Conservation (phyloP, 2,797 vertebrate species). For the Sylvia borin region DNA sequence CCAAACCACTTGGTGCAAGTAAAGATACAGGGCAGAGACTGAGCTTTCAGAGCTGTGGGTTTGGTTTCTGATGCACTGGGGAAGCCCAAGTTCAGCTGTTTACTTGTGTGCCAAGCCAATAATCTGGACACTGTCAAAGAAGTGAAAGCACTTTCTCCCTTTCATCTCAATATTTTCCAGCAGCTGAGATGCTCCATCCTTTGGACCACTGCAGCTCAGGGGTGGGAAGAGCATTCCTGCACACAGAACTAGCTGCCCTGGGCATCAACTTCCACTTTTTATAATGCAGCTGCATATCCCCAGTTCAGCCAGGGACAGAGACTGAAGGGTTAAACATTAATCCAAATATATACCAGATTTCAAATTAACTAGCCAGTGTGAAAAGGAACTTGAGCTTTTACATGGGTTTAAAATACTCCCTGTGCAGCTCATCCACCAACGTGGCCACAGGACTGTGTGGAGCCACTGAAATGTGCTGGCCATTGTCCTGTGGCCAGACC, state of each 20-base stretch:
- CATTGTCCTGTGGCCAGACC: neutral
- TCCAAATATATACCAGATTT: neutral
- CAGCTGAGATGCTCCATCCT: neutral
- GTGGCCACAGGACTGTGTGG: neutral
- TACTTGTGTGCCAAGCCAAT: neutral
- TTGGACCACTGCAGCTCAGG: neutral
- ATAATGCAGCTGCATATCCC: neutral
- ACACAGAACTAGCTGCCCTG: neutral
- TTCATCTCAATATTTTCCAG: neutral
- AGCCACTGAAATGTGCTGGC: rapidly evolving
- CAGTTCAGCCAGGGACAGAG: neutral
- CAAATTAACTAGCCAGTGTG: neutral
- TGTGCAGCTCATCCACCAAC: rapidly evolving
- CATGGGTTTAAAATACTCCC: neutral
- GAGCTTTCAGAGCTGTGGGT: neutral
- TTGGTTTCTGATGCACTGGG: neutral
- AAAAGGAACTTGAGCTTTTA: neutral
- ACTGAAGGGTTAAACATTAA: neutral
- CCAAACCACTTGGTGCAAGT: neutral
- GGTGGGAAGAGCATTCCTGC: neutral
- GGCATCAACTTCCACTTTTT: neutral
- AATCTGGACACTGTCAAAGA: neutral
- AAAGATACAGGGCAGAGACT: neutral
- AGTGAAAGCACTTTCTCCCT: neutral
- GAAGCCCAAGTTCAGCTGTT: neutral